A percentile compares a stretch with the other conserved stretches of the same genome.
Conservation (phyloP, 2,113 vertebrate species). For the Dunckerocampus dactyliophorus region DNA sequence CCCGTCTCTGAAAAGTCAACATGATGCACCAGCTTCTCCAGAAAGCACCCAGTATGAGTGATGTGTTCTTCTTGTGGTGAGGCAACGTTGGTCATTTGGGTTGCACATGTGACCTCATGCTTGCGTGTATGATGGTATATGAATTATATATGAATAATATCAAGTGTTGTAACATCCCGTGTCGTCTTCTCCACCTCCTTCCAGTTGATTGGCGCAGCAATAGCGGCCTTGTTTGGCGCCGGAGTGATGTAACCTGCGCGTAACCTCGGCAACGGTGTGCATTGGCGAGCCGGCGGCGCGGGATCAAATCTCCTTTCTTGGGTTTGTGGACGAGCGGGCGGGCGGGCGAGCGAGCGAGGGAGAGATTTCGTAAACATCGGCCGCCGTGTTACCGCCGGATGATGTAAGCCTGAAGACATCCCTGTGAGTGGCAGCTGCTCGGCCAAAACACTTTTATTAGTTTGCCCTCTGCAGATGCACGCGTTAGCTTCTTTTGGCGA, state of each 20-base stretch:
- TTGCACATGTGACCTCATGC: slow-evolving; percentile 6
- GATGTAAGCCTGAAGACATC: slow-evolving; percentile 67
- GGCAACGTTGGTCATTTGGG: background rate
- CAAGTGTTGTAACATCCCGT: too few species aligned
- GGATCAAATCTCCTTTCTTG: slow-evolving; percentile 67
- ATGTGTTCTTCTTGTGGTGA: slow-evolving; percentile 19
- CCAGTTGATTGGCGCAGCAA: slow-evolving; percentile 12
- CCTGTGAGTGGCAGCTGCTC: slow-evolving; percentile 56
- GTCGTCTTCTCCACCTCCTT: background rate
- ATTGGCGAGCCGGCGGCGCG: slow-evolving; percentile 53
- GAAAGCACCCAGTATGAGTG: background rate
- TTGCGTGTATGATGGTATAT: slow-evolving; percentile 28
- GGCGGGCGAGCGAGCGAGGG: slow-evolving; percentile 30
- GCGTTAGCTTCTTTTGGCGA: too few species aligned
- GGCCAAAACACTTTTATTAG: slow-evolving; percentile 31
- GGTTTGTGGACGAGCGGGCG: slow-evolving; percentile 24
- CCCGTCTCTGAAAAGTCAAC: background rate
- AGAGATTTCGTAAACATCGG: slow-evolving; percentile 53
- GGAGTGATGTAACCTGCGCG: slow-evolving; percentile 72
- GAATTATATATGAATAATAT: too few species aligned
- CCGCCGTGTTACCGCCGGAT: slow-evolving; percentile 52
- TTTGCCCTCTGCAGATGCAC: too few species aligned
- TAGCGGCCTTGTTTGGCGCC: slow-evolving; percentile 61
- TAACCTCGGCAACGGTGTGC: slow-evolving; percentile 61
- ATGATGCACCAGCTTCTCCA: background rate